Base-by-base conservation (phyloP, 64 coral and sea anemone genomes). In the Cladopsammia gracilis region DNA sequence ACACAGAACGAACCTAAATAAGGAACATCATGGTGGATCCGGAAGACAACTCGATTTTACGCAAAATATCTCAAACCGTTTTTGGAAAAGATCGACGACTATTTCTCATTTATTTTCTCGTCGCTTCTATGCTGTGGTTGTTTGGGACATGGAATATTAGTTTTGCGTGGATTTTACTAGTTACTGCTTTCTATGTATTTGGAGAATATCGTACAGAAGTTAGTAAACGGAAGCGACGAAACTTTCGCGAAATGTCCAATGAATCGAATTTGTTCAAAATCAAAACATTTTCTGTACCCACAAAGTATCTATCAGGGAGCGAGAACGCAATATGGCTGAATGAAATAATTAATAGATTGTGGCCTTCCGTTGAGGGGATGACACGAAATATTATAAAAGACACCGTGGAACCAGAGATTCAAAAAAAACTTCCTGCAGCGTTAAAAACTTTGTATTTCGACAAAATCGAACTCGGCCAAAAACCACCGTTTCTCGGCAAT, bases 321-420 rank as follows among this genome's bases (percentile, higher is more conserved):
- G 96, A 98, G 52, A 93, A 88, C 11, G 88, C 89, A 0, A 53
- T 60, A 66, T 98, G 96, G 96, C 56, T 98, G 46, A 98, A 98
- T 74, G 77, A 87, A 76, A 94, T 98, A 23, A 71, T 98, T 10
- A 77, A 90, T 58, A 93, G 90, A 70, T 86, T 94, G 87, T 98
- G 96, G 96, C 92, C 96, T 1, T 94, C 85, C 48, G 84, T 98
- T 4, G 88, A 93, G 43, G 96, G 79, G 14, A 91, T 98, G 92
- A 89, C 90, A 11, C 44, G 87, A 61, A 76, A 74, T 23, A 91
- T 98, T 13, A 58, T 98, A 6, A 98, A 90, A 45, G 76, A 98
- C 48, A 86, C 73, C 23, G 75, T 98, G 0, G 96, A 98, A 50
- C 92, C 96, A 6, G 92, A 92, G 25, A 65, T 98, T 48, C 96